Base-by-base conservation (phyloP, 2,888 invertebrate species). In the Phragmatobia fuliginosa region DNA sequence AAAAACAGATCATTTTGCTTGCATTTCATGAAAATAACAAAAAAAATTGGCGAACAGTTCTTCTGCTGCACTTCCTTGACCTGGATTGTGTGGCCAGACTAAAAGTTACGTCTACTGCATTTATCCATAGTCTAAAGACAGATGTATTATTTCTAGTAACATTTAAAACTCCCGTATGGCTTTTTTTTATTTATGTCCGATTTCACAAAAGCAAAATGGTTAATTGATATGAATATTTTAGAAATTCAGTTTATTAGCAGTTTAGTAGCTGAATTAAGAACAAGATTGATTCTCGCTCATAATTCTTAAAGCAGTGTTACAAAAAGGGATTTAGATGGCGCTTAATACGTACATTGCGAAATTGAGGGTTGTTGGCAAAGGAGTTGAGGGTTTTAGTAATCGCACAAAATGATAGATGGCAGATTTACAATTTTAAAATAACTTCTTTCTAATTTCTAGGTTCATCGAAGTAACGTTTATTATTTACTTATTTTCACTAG, bases 41-140 rank as follows among this genome's bases (percentile, higher is more conserved):
- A 91, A n/a, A 88, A 90, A 89, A 90, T 88, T 88, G 82, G 87
- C 83, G 83, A 89, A 81, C 85, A 85, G 81, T 83, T 78, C 85
- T 85, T 87, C 83, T 80, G 69, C 88, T 91, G 92, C 92, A 94
- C 92, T 93, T 94, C 90, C 92, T 93, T 92, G 92, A 92, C 90
- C 92, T 89, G 87, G 80, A 80, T 87, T 82, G 82, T 77, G 89
- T 91, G 86, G 85, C 88, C 80, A 91, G 83, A 76, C 66, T 78
- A 78, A 79, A 90, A 88, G 85, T 69, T 73, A 36, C 70, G 58
- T 32, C 33, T 75, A 41, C 76, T 79, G 74, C 70, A 75, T 76
- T 79, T 64, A 63, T 60, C 49, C 60, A 64, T 66, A 66, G 66
- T 32, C 36, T 11, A 62, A n/a, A 63, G 32, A 63, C 38, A 64